phyloP scores from a whole-genome alignment of 2,888 invertebrate species.

The Myopa testacea region DNA sequence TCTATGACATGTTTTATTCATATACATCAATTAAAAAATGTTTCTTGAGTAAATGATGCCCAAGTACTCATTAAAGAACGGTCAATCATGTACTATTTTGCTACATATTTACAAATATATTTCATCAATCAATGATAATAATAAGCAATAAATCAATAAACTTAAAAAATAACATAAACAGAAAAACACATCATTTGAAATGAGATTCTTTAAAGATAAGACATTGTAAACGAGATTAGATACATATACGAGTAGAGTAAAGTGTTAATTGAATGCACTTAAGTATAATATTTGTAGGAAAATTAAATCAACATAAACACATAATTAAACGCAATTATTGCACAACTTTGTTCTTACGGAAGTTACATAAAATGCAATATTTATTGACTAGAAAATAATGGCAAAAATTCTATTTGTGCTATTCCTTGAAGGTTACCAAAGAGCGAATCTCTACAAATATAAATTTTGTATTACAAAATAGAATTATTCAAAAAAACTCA shows the following conservation, averaged over 20 bases:
- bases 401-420: constrained; percentile 37
- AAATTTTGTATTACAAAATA: neutral
- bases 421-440: constrained; percentile 6
- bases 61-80: too few species aligned
- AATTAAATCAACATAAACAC: constrained; percentile 11
- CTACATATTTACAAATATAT: constrained; percentile 30
- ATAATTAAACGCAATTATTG: constrained; percentile 33
- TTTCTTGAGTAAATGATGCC: too few species aligned
- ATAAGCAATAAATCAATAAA: constrained; percentile 40
- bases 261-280: neutral
- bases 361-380: constrained; percentile 37
- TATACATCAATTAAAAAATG: too few species aligned
- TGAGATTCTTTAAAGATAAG: constrained; percentile 43
- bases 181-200: constrained; percentile 14
- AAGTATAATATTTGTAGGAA: neutral
- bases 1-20: too few species aligned
- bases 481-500: constrained; percentile 4
- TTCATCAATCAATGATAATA: constrained; percentile 23
- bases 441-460: neutral
- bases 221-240: neutral
- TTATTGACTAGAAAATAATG: constrained; percentile 43
- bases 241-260: neutral
- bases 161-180: constrained; percentile 33
- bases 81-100: too few species aligned
- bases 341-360: constrained; percentile 33